phyloP scores from a whole-genome alignment of 2,888 invertebrate species.

The Apoderus coryli region DNA sequence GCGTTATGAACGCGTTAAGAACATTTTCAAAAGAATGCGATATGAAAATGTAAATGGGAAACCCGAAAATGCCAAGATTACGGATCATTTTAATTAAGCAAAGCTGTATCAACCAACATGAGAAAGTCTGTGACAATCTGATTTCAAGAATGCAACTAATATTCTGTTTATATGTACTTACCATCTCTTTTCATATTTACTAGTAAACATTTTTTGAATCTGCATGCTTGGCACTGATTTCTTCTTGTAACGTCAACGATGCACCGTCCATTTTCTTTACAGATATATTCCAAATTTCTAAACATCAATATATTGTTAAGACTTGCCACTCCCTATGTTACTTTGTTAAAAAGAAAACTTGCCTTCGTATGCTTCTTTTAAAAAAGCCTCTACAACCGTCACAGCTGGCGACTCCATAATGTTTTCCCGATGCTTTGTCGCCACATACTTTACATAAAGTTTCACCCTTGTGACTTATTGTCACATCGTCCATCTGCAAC shows the following conservation, averaged over 20 bases:
- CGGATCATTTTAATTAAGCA: too few relatives aligned
- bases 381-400: conserved; percentile 89
- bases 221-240: conserved; percentile 90
- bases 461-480: conserved; percentile 42
- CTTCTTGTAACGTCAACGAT: conserved; percentile 81
- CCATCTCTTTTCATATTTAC: conserved; percentile 93
- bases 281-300: conserved; percentile 80
- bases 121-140: too few relatives aligned
- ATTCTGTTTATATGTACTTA: too few relatives aligned
- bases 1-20: too few relatives aligned
- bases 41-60: too few relatives aligned
- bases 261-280: conserved; percentile 79
- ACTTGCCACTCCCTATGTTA: neutral
- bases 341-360: conserved; percentile 17
- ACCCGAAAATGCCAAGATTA: too few relatives aligned
- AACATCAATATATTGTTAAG: conserved; percentile 8
- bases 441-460: conserved; percentile 75
- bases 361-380: conserved; percentile 82
- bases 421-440: conserved; percentile 73
- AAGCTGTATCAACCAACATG: too few relatives aligned
- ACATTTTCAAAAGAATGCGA: too few relatives aligned
- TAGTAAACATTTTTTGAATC: conserved; percentile 78
- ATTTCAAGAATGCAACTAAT: too few relatives aligned
- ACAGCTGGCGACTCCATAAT: conserved; percentile 82
- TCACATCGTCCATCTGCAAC: too few relatives aligned